Evolutionary conservation across 2,113 vertebrate species (phyloP), one percentile per base, ranked within the genome.

Genomic region (Entelurus aequoreus): DNA sequence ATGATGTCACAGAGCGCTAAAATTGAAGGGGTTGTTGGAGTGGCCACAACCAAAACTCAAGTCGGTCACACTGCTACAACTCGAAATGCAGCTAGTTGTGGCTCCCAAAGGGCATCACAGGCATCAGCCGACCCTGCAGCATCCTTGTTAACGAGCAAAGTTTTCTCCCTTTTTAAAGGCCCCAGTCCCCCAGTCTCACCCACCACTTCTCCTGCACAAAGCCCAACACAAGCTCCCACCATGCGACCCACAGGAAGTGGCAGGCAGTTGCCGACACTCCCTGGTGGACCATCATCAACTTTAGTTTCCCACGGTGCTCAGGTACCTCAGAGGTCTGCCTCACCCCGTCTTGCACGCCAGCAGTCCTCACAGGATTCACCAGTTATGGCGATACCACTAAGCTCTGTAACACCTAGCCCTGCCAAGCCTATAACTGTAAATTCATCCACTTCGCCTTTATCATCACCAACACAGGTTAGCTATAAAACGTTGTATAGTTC

Each of bases 141-240:
- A 47, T 62, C 87, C 6, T 86, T 88, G 2, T 60, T 87, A 0
- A 75, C 87, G 11, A 87, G 92, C 63, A 94, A 93, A 85, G 89
- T 85, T 0, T 94, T 93, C 76, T 89, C 94, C 16, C 92, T 93
- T 81, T 95, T 93, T 71, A 89, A 92, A 77, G 88, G 90, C 60
- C 85, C 95, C 54, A 98, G 94, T 68, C 93, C 95, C 11, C 91
- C 94, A 0, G 86, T 94, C 47, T 96, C 95, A 0, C 94, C 95
- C 1, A 86, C 87, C 7, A 46, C 77, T 54, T 96, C 94, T 62
- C 95, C 94, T 54, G 90, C 91, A 1, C 93, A 96, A 83, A 96
- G 94, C 73, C 94, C 94, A 69, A 91, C 87, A 2, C 92, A 71
- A 83, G 62, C 78, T 6, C 82, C 86, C 15, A 84, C 86, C 15